Evolutionary conservation across 2,797 vertebrate species (phyloP).

Genomic region (Sebastes steindachneri): DNA sequence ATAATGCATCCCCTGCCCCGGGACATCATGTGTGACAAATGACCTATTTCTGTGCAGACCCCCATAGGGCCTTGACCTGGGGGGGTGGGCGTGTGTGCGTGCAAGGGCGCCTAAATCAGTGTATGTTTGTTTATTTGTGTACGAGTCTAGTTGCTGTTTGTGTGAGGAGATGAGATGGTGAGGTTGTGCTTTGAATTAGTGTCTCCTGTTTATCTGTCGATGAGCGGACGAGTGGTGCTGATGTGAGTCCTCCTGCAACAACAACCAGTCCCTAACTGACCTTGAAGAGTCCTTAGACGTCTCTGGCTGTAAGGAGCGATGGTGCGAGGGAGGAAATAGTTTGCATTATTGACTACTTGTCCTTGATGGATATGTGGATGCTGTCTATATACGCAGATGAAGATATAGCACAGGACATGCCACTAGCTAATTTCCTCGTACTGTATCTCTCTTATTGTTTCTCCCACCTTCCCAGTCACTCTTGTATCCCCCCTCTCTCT

Average conservation of each 20-base stretch:
- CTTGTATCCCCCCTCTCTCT: slow-evolving; percentile 29
- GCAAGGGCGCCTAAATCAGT: slow-evolving; percentile 64
- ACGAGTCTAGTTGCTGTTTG: slow-evolving; percentile 18
- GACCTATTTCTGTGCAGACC: slow-evolving; percentile 88
- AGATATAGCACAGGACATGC: not conserved
- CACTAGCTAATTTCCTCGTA: not conserved
- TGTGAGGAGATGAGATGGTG: slow-evolving; percentile 7
- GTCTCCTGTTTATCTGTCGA: slow-evolving; percentile 4
- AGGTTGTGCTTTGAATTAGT: slow-evolving; percentile 3
- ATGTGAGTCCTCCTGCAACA: slow-evolving; percentile 28
- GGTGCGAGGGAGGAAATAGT: slow-evolving; percentile 36
- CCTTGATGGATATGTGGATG: slow-evolving; percentile 30
- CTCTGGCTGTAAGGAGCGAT: slow-evolving; percentile 26
- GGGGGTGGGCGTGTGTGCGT: slow-evolving; percentile 61
- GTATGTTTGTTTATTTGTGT: slow-evolving; percentile 68
- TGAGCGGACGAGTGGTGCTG: slow-evolving; percentile 18
- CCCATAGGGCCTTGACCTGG: slow-evolving; percentile 83
- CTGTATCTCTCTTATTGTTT: slow-evolving; percentile 21
- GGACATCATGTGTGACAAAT: slow-evolving; percentile 89
- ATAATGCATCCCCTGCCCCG: slow-evolving; percentile 84
- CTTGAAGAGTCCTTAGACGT: slow-evolving; percentile 71
- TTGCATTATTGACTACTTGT: slow-evolving; percentile 53
- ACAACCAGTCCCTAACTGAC: slow-evolving; percentile 60
- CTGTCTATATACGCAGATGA: not conserved
- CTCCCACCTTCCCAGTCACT: slow-evolving; percentile 23